A percentile compares a stretch with the other conserved stretches of the same genome.
Evolutionary conservation across 2,797 vertebrate genomes (phyloP).

Genomic region (Peromyscus aztecus): DNA sequence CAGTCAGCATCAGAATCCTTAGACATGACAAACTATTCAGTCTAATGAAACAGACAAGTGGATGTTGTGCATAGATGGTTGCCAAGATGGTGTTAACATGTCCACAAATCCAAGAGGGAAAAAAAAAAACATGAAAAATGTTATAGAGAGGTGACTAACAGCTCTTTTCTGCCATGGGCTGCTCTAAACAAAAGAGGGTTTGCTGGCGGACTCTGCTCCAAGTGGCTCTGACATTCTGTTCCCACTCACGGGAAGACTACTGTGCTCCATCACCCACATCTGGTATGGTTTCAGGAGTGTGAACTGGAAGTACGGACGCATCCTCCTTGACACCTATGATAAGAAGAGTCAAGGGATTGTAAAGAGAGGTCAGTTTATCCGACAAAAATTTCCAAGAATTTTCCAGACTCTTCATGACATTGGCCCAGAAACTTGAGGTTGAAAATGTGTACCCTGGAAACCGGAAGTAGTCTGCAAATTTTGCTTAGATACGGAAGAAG

Average conservation of each 20-base stretch:
- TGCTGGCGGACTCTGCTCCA: not conserved
- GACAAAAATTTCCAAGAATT: conserved; percentile 30
- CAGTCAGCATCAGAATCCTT: not conserved
- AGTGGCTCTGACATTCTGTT: not conserved
- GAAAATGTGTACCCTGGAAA: conserved; percentile 16
- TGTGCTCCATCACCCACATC: not conserved
- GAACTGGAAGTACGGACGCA: not conserved
- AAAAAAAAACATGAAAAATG: not conserved
- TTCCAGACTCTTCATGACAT: conserved; percentile 32
- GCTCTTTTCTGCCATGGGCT: not conserved
- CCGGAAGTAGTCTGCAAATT: not conserved
- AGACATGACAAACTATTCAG: not conserved
- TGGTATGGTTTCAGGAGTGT: not conserved
- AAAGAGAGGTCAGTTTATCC: not conserved
- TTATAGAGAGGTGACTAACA: not conserved
- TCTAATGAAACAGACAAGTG: not conserved
- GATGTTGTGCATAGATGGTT: not conserved
- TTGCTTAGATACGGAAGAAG: not conserved
- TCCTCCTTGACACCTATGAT: not conserved
- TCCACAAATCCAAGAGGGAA: not conserved
- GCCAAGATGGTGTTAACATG: not conserved
- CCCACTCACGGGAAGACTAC: not conserved
- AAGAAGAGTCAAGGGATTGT: not conserved
- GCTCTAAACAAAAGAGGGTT: not conserved
- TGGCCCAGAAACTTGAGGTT: not conserved